Conservation (phyloP, 2,888 invertebrate species). For the Xestobium rufovillosum region DNA sequence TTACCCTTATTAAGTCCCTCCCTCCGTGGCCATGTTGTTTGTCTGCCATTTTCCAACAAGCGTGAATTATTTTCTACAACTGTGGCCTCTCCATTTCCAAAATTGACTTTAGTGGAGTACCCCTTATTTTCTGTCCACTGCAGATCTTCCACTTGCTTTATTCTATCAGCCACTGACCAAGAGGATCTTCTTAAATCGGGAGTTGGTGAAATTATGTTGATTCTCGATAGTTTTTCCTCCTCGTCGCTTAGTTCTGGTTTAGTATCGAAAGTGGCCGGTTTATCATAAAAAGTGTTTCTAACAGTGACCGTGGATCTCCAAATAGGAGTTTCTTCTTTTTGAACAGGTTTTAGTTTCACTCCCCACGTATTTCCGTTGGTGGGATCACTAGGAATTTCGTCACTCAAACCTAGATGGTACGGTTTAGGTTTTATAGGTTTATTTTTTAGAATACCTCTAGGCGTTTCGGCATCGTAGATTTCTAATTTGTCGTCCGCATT, state of each 20-base stretch:
- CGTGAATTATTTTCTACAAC: slow-evolving; percentile 37
- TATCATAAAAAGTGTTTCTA: slow-evolving; percentile 34
- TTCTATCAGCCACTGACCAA: slow-evolving; percentile 46
- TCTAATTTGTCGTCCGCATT: slow-evolving; percentile 11
- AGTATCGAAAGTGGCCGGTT: slow-evolving; percentile 8
- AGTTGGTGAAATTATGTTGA: slow-evolving; percentile 20
- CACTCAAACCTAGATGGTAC: slow-evolving; percentile 64
- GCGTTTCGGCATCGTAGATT: slow-evolving; percentile 39
- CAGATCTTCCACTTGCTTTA: slow-evolving; percentile 44
- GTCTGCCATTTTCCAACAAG: slow-evolving; percentile 23
- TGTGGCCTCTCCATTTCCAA: slow-evolving; percentile 42
- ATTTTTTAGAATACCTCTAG: slow-evolving; percentile 66
- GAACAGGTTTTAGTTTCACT: slow-evolving; percentile 44
- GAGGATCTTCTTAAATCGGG: slow-evolving; percentile 27
- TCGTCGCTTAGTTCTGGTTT: slow-evolving; percentile 15
- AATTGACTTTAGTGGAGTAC: slow-evolving; percentile 54
- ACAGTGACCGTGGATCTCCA: slow-evolving; percentile 45
- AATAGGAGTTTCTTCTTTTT: slow-evolving; percentile 34
- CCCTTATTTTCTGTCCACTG: slow-evolving; percentile 39
- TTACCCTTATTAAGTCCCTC: slow-evolving; percentile 36
- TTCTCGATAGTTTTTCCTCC: slow-evolving; percentile 20
- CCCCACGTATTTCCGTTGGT: slow-evolving; percentile 44
- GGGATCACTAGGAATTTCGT: slow-evolving; percentile 39
- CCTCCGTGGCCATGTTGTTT: slow-evolving; percentile 34
- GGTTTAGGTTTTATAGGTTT: slow-evolving; percentile 67